Conservation (phyloP, 2,113 vertebrate species). For the Tinamus guttatus region DNA sequence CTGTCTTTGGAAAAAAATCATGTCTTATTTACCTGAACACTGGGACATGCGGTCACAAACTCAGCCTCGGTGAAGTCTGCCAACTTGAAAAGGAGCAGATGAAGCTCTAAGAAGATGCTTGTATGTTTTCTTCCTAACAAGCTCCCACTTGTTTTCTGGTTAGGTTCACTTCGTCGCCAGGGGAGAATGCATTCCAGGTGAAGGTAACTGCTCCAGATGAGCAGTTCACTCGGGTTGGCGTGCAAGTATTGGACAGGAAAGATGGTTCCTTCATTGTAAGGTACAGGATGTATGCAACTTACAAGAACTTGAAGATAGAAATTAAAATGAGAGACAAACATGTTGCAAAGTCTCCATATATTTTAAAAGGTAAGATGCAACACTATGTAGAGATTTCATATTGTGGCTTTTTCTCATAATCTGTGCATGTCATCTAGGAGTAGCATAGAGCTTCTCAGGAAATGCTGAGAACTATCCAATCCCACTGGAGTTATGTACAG, state of each 20-base stretch:
- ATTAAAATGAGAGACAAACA: conserved; percentile 82
- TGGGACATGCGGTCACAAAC: background rate
- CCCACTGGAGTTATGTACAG: background rate
- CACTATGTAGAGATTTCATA: background rate
- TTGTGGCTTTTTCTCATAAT: background rate
- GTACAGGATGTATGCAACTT: conserved; percentile 96
- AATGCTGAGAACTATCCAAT: background rate
- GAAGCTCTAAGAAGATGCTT: background rate
- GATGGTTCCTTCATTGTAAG: conserved; percentile 97
- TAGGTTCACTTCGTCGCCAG: conserved; percentile 91
- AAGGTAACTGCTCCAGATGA: conserved; percentile 88
- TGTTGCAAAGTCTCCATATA: conserved; percentile 90
- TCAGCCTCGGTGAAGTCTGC: background rate
- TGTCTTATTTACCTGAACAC: background rate
- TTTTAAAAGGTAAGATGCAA: conserved; percentile 87
- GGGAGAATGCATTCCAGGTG: conserved; percentile 91
- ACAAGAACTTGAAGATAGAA: conserved; percentile 88
- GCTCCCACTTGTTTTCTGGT: background rate
- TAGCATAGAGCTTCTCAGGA: background rate
- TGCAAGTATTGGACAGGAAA: conserved; percentile 92
- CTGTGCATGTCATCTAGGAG: background rate
- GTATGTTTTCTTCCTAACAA: background rate
- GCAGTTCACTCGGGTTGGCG: conserved; percentile 90
- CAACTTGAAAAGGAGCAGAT: background rate
- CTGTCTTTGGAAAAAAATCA: background rate